A percentile compares a stretch with the other conserved stretches of the same genome.
phyloP scores from a whole-genome alignment of 2,888 invertebrate genomes.

The Stomorhina lunata region DNA sequence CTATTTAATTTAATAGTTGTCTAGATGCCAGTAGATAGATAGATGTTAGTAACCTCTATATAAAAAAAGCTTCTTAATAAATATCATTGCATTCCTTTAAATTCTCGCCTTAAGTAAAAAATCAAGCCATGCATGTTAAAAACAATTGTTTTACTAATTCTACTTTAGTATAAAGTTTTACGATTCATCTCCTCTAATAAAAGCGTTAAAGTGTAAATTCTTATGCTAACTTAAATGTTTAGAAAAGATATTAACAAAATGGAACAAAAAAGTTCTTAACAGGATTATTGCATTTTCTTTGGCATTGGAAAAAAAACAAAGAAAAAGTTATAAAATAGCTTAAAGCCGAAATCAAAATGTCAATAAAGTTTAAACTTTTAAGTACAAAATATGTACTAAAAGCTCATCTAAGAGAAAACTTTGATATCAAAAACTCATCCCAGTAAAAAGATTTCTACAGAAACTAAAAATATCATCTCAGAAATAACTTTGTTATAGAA shows the following conservation, averaged over 20 bases:
- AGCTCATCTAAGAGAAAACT: too few species aligned
- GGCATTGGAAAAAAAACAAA: not conserved
- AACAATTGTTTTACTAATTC: constrained; percentile 62
- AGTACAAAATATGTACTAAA: too few species aligned
- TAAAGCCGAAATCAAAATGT: not conserved
- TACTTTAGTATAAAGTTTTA: constrained; percentile 37
- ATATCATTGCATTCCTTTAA: constrained; percentile 13
- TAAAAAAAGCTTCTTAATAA: too few species aligned
- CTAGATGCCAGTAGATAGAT: too few species aligned
- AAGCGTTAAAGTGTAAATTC: constrained; percentile 53
- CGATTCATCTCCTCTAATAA: constrained; percentile 31
- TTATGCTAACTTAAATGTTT: not conserved
- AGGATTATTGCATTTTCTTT: constrained; percentile 22
- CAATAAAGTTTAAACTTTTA: too few species aligned
- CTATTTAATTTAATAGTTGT: too few species aligned
- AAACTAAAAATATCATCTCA: too few species aligned
- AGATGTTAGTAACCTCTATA: too few species aligned
- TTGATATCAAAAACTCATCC: too few species aligned
- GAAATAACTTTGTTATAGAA: too few species aligned
- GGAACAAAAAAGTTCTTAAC: not conserved
- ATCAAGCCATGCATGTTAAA: constrained; percentile 38
- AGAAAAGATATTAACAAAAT: constrained; percentile 12
- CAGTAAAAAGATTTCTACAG: too few species aligned
- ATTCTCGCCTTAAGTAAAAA: not conserved
- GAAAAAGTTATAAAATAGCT: not conserved